Conservation (phyloP, 2,888 invertebrate species). For the Molorchus minor region DNA sequence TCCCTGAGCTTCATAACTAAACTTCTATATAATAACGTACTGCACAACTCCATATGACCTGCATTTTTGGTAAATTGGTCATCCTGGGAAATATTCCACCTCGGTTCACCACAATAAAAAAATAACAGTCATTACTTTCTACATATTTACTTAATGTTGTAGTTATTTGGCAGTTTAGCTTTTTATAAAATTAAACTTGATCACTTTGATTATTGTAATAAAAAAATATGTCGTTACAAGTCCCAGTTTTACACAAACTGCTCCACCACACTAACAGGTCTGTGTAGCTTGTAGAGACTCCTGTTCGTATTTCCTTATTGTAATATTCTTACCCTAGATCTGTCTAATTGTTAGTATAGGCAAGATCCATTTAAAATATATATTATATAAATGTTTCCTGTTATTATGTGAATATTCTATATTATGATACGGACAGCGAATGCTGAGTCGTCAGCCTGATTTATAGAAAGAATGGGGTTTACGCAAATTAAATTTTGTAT, state of each 20-base stretch:
- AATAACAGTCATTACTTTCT: too few relatives aligned
- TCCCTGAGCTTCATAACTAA: too few relatives aligned
- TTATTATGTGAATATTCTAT: conserved; percentile 64
- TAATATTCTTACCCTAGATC: conserved; percentile 60
- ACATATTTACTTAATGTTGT: too few relatives aligned
- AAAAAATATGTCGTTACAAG: conserved; percentile 11
- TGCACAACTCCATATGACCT: too few relatives aligned
- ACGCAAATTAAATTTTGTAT: not conserved
- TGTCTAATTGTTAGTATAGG: conserved; percentile 62
- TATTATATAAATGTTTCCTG: conserved; percentile 66
- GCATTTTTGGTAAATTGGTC: too few relatives aligned
- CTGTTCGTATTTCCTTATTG: conserved; percentile 60
- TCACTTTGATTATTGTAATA: not conserved
- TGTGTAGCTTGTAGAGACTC: conserved; percentile 60
- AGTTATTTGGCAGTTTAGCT: not conserved
- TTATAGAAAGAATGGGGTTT: not conserved
- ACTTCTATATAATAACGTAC: too few relatives aligned
- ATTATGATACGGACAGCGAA: conserved; percentile 53
- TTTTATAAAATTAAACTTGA: not conserved
- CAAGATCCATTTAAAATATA: conserved; percentile 62
- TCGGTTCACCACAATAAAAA: too few relatives aligned
- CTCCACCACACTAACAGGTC: conserved; percentile 50
- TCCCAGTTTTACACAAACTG: conserved; percentile 34
- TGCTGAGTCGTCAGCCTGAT: conserved; percentile 39
- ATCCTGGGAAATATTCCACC: too few relatives aligned